phyloP scores from a whole-genome alignment of 1,140 invertebrate genomes.

The Charaxes varanes region DNA sequence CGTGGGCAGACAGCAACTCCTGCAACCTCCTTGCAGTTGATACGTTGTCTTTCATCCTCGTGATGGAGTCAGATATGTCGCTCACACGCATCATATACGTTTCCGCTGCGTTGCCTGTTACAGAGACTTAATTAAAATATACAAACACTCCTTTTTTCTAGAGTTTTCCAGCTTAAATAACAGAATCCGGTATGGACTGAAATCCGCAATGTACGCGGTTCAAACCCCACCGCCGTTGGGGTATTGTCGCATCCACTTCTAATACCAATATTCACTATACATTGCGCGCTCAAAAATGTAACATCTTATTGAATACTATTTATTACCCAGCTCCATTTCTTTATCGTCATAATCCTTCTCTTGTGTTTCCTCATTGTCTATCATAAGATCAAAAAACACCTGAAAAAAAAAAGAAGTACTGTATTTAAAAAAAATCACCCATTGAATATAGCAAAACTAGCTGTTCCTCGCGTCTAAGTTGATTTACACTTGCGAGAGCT shows the following conservation, averaged over 20 bases:
- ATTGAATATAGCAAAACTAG: too few relatives aligned
- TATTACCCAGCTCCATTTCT: conserved; percentile 56
- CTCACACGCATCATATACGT: conserved; percentile 50
- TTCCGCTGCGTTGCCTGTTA: conserved; percentile 43
- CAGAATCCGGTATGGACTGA: too few relatives aligned
- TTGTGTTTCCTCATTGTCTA: conserved; percentile 77
- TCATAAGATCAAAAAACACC: conserved; percentile 84
- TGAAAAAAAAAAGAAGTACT: too few relatives aligned
- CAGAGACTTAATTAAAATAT: not conserved
- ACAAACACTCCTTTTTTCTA: too few relatives aligned
- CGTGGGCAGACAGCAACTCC: conserved; percentile 82
- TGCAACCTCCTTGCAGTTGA: conserved; percentile 80
- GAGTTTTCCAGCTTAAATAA: too few relatives aligned
- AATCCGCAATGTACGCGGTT: too few relatives aligned
- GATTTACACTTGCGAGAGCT: too few relatives aligned
- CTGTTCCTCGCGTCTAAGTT: too few relatives aligned
- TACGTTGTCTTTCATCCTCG: conserved; percentile 38
- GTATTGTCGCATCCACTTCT: too few relatives aligned
- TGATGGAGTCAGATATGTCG: conserved; percentile 53
- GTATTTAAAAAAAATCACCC: too few relatives aligned
- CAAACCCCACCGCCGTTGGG: too few relatives aligned
- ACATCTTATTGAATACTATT: not conserved
- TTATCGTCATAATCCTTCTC: conserved; percentile 76
- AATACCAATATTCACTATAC: not conserved
- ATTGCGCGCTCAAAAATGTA: not conserved